Evolutionary conservation across 2,113 vertebrate species (phyloP).

Genomic region (Nothoprocta pentlandii): DNA sequence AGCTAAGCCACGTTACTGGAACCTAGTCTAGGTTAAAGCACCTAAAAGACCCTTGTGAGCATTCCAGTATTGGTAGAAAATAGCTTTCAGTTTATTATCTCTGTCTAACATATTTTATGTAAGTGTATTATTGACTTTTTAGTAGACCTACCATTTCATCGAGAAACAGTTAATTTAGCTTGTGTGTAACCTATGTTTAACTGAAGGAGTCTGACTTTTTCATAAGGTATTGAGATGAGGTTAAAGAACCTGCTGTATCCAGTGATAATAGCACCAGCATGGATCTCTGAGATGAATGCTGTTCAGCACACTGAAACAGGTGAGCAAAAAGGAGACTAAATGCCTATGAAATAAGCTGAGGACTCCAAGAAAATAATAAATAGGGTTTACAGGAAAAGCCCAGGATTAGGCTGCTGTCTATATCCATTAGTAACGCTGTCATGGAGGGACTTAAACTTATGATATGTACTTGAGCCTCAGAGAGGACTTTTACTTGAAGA

Average conservation of each 20-base stretch:
- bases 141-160: not conserved
- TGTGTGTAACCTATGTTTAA: not conserved
- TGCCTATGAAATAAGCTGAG: not conserved
- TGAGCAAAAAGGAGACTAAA: conserved; percentile 64
- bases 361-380: not conserved
- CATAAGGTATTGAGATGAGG: conserved; percentile 91
- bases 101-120: not conserved
- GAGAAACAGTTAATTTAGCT: not conserved
- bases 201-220: conserved; percentile 16
- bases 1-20: not conserved
- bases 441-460: not conserved
- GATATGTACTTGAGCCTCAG: not conserved
- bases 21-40: not conserved
- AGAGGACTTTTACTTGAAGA: not conserved
- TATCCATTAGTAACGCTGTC: not conserved
- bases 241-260: conserved; percentile 93
- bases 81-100: not conserved
- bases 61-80: not conserved
- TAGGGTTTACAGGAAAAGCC: not conserved
- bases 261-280: conserved; percentile 88
- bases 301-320: conserved; percentile 83
- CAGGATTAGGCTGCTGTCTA: not conserved
- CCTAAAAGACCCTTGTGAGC: not conserved
- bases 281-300: conserved; percentile 87
- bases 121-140: not conserved